Conservation (phyloP, 2,797 vertebrate genomes). For the Danio choprae region DNA sequence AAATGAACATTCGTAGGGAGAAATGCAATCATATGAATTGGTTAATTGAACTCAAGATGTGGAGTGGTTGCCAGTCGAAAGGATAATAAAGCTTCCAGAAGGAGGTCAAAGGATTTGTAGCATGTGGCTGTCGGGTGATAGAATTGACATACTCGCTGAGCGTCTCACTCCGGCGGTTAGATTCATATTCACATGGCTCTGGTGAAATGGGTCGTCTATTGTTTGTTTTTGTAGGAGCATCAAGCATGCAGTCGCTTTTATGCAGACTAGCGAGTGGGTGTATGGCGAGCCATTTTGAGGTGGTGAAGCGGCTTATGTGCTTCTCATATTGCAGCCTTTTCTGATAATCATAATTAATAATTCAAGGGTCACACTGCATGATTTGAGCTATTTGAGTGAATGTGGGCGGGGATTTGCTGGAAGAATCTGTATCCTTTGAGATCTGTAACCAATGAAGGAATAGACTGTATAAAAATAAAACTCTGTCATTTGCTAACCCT, state of each 20-base stretch:
- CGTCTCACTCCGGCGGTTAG: constrained; percentile 46
- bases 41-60: constrained; percentile 58
- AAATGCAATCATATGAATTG: constrained; percentile 58
- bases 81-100: constrained; percentile 58
- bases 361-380: not conserved
- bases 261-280: constrained; percentile 18
- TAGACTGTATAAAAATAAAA: no score
- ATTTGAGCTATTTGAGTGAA: not conserved
- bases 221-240: constrained; percentile 32
- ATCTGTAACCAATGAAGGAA: not conserved
- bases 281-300: not conserved
- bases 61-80: constrained; percentile 48
- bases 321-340: constrained; percentile 11
- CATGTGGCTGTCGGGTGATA: constrained; percentile 53
- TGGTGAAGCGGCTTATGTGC: not conserved
- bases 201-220: constrained; percentile 48
- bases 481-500: not conserved
- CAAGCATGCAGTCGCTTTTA: constrained; percentile 41
- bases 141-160: constrained; percentile 54
- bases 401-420: not conserved
- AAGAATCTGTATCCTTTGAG: not conserved
- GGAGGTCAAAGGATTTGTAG: constrained; percentile 62
- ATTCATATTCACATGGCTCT: constrained; percentile 51
- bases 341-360: constrained; percentile 24
- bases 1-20: constrained; percentile 56